Conservation (phyloP, 1,140 invertebrate genomes). For the Aleiodes sp. region DNA sequence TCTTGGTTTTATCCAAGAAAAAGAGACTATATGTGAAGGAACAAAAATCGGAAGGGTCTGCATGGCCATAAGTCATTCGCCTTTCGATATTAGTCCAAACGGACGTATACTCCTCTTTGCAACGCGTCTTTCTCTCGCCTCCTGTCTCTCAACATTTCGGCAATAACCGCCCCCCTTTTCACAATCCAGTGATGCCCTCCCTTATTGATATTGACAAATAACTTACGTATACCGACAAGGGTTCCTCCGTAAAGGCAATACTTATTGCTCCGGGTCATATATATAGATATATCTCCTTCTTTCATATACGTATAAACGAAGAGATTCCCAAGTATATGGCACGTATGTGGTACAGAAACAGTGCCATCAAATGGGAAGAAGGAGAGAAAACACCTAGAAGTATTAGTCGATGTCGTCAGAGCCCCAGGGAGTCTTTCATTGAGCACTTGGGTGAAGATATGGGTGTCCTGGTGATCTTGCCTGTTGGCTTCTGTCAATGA, state of each 20-base stretch:
- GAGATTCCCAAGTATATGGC: not conserved
- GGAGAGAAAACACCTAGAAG: slow-evolving; percentile 10
- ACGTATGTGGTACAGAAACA: not conserved
- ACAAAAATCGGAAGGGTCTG: slow-evolving; percentile 21
- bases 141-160: not conserved
- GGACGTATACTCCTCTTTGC: slow-evolving; percentile 20
- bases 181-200: not conserved
- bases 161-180: not conserved
- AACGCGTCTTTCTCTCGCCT: slow-evolving; percentile 15
- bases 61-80: slow-evolving; percentile 41
- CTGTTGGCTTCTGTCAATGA: slow-evolving; percentile 37
- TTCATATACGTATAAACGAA: slow-evolving; percentile 1
- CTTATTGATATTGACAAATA: slow-evolving; percentile 42
- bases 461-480: slow-evolving; percentile 12
- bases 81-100: slow-evolving; percentile 41
- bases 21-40: not conserved
- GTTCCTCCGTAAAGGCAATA: slow-evolving; percentile 14
- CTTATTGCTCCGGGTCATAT: slow-evolving; percentile 14
- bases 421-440: slow-evolving; percentile 50
- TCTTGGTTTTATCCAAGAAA: slow-evolving; percentile 17
- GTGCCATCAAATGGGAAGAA: not conserved
- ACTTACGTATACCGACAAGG: slow-evolving; percentile 25
- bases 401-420: slow-evolving; percentile 33
- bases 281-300: not conserved
- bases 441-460: slow-evolving; percentile 30